These are phyloP conservation scores for Podotricha telesiphe DNA, from an alignment of 2,888 invertebrate genomes.

Conservation along the genomic window DNA sequence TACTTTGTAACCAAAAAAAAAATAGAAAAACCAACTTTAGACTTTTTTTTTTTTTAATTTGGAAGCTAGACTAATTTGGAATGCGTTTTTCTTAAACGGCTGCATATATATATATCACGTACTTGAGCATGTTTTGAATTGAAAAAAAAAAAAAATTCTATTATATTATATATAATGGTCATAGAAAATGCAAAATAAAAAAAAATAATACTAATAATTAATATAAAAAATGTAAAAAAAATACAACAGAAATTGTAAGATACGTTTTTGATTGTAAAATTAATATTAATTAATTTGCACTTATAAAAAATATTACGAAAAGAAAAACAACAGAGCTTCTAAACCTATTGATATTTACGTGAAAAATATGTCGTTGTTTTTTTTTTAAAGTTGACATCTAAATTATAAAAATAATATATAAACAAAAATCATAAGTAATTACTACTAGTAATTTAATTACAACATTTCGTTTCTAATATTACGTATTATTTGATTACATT, in stretches of 20 bases:
- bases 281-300: not conserved
- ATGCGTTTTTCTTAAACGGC: conserved; percentile 14
- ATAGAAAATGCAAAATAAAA: not conserved
- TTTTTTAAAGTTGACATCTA: not conserved
- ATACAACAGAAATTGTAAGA: conserved; percentile 3
- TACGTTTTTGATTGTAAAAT: not conserved
- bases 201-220: not conserved
- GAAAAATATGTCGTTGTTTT: too few relatives aligned
- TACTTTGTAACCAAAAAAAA: not conserved
- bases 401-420: not conserved
- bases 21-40: not conserved
- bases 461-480: conserved; percentile 11
- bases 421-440: conserved; percentile 18
- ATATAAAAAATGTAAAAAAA: not conserved
- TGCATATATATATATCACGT: conserved; percentile 19
- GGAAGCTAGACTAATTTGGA: conserved; percentile 19
- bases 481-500: conserved; percentile 13
- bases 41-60: not conserved
- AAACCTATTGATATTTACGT: not conserved
- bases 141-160: not conserved
- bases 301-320: not conserved
- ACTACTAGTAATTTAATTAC: conserved; percentile 26
- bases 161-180: too few relatives aligned
- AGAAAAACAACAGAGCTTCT: not conserved
- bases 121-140: conserved; percentile 1